Percentiles rank a stretch among this genome's conserved stretches.
Conservation (phyloP, 2,113 vertebrate species). For the Perca flavescens region DNA sequence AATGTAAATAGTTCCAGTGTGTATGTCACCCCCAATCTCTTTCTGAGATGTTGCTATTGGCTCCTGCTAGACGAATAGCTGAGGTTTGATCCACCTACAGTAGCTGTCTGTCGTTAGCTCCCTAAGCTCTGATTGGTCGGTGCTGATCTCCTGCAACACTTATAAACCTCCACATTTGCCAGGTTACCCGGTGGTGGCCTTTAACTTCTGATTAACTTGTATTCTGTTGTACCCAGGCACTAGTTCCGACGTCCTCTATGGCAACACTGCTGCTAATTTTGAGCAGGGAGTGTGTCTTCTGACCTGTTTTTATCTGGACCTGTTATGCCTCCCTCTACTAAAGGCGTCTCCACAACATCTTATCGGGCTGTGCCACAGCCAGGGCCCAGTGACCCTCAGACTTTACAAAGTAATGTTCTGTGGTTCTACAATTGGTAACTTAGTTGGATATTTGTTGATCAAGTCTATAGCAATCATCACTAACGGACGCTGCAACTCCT, state of each 20-base stretch:
- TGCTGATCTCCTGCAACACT: background rate
- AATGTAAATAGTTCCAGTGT: background rate
- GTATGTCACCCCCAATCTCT: background rate
- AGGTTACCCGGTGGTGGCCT: background rate
- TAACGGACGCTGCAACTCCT: too few species aligned
- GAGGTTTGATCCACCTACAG: background rate
- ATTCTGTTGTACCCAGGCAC: background rate
- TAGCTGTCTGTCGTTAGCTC: slow-evolving; percentile 36
- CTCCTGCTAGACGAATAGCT: background rate
- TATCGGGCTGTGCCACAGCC: background rate
- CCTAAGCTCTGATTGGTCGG: slow-evolving; percentile 41
- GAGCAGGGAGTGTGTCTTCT: background rate
- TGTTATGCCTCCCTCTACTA: background rate
- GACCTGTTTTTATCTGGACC: background rate
- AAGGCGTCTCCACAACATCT: background rate
- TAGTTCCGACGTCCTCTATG: background rate
- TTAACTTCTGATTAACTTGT: background rate
- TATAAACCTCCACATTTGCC: background rate
- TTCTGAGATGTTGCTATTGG: background rate
- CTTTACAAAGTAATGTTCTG: background rate
- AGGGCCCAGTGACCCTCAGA: background rate
- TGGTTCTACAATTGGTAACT: background rate
- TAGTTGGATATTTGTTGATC: too few species aligned
- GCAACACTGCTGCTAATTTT: background rate
- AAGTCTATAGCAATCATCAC: background rate